Evolutionary conservation across 2,113 vertebrate species (phyloP), one percentile per base, ranked within the genome.

Genomic region (Scytalopus superciliaris): DNA sequence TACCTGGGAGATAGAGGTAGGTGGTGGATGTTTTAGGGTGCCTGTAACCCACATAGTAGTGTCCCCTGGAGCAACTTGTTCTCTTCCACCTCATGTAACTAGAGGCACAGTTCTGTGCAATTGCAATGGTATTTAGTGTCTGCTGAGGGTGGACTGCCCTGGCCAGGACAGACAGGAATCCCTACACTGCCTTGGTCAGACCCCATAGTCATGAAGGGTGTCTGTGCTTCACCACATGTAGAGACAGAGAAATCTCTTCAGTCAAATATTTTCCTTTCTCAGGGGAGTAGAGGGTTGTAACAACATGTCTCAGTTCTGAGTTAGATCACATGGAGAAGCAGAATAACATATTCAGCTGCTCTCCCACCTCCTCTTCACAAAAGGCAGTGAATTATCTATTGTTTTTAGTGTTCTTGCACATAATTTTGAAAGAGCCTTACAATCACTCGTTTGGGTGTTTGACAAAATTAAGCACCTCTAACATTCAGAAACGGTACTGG

Each of bases 171-270:
- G n/a, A 31, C 12, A 69, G 50, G 40, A 40, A 60, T 13, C 6
- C 33, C 44, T 59, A 30, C 28, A 7, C 23, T 42, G 57, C 17
- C 76, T 60, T 30, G 56, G 15, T 31, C 62, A 44, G 40, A 64
- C 30, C 12, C 40, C 40, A 33, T 21, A 19, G 10, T 25, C 56
- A 47, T 0, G 0, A 67, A 70, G 31, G 23, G 4, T 18, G 15
- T 19, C 22, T 49, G 6, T 52, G 17, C 50, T 59, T 69, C 39
- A 23, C 12, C 60, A 62, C 25, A 25, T 0, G 1, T 7, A 45
- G 7, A 70, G 31, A 28, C 84, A 53, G 24, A 87, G 68, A 70
- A 91, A 81, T 37, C 15, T 53, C 59, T 78, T 19, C 3, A 4
- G 17, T 37, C 73, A 62, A 70, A 18, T 25, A 19, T 67, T 84